These are phyloP conservation scores for Champsocephalus gunnari DNA, from an alignment of 2,797 vertebrate species.

Conservation along the genomic window DNA sequence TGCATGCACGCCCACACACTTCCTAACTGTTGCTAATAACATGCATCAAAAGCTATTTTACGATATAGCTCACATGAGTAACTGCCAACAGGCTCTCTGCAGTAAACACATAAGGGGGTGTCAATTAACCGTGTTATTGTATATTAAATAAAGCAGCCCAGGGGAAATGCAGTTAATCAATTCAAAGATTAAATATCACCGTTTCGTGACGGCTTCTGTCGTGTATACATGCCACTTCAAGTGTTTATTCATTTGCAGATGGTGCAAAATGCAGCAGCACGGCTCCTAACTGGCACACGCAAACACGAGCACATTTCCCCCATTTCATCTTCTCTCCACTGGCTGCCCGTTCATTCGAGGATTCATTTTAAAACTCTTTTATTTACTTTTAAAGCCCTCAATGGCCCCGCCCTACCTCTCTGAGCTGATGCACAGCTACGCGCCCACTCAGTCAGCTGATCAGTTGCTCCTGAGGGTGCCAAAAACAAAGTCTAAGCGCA, in stretches of 20 bases:
- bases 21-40: constrained; percentile 18
- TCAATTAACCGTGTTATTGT: constrained; percentile 28
- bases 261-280: too few relatives aligned
- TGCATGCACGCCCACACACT: constrained; percentile 9
- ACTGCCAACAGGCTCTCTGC: constrained; percentile 11
- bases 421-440: too few relatives aligned
- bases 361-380: too few relatives aligned
- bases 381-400: too few relatives aligned
- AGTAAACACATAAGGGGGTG: constrained; percentile 25
- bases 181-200: constrained; percentile 55
- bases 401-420: too few relatives aligned
- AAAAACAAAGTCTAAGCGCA: too few relatives aligned
- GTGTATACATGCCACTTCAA: constrained; percentile 3
- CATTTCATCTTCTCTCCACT: too few relatives aligned
- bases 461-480: too few relatives aligned
- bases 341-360: too few relatives aligned
- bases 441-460: too few relatives aligned
- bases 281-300: too few relatives aligned
- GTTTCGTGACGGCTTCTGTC: constrained; percentile 23
- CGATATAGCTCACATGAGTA: constrained; percentile 1
- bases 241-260: constrained; percentile 14
- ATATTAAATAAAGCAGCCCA: constrained; percentile 17
- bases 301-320: too few relatives aligned
- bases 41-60: constrained; percentile 16
- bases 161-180: constrained; percentile 39